phyloP scores from a whole-genome alignment of 2,888 invertebrate species.

The Archips xylosteana region DNA sequence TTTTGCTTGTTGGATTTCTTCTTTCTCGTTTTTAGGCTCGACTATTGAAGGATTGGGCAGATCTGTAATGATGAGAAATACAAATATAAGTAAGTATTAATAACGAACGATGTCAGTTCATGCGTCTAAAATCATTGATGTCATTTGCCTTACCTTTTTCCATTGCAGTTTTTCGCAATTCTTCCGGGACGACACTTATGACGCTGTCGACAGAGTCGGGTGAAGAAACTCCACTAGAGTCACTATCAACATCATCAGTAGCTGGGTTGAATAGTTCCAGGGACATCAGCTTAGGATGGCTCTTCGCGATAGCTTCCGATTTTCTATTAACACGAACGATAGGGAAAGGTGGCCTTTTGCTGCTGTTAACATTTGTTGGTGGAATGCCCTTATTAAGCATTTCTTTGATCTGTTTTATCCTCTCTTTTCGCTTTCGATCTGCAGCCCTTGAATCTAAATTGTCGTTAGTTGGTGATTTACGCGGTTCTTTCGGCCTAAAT shows the following conservation, averaged over 20 bases:
- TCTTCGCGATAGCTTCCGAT: constrained; percentile 87
- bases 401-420: constrained; percentile 89
- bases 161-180: constrained; percentile 76
- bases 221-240: constrained; percentile 94
- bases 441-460: constrained; percentile 75
- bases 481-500: constrained; percentile 74
- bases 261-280: constrained; percentile 95
- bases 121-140: not conserved
- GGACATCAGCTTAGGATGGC: constrained; percentile 91
- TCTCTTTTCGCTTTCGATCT: constrained; percentile 86
- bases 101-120: not conserved
- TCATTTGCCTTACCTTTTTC: constrained; percentile 74
- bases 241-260: constrained; percentile 95
- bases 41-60: constrained; percentile 53
- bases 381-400: constrained; percentile 89
- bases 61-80: constrained; percentile 60
- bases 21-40: constrained; percentile 60
- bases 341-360: constrained; percentile 86
- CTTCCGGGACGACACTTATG: constrained; percentile 90
- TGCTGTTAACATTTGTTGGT: constrained; percentile 70
- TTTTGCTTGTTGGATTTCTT: constrained; percentile 55
- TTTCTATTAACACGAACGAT: constrained; percentile 89
- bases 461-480: constrained; percentile 67
- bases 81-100: not conserved
- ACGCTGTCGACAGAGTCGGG: constrained; percentile 95